Conservation (phyloP, 2,888 invertebrate species). For the Dolichomitus sp. region DNA sequence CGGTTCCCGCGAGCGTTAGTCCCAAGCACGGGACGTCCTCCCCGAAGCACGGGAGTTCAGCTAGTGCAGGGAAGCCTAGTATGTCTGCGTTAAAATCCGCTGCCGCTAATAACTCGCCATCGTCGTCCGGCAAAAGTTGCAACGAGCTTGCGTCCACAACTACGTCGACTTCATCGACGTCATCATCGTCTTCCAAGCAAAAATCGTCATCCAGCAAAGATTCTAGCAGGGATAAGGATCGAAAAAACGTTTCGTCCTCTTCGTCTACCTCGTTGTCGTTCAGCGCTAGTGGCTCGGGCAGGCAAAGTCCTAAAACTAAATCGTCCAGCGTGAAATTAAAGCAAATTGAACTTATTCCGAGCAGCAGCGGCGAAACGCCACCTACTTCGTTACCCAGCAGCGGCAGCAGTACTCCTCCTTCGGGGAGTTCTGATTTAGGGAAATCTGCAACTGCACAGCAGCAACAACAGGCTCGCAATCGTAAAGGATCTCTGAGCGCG, state of each 20-base stretch:
- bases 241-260: conserved; percentile 80
- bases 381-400: conserved; percentile 75
- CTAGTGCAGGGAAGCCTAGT: conserved; percentile 94
- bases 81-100: conserved; percentile 96
- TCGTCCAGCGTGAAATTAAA: conserved; percentile 90
- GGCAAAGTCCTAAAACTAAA: conserved; percentile 90
- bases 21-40: conserved; percentile 92
- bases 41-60: conserved; percentile 91
- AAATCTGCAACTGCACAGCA: conserved; percentile 88
- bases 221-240: conserved; percentile 85
- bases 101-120: conserved; percentile 88
- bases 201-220: conserved; percentile 72
- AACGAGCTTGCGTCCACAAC: conserved; percentile 43
- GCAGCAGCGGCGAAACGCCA: conserved; percentile 75
- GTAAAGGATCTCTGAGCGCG: conserved; percentile 93
- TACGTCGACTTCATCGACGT: conserved; percentile 70
- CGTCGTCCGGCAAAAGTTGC: conserved; percentile 85
- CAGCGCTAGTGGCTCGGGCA: conserved; percentile 86
- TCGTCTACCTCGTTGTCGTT: conserved; percentile 74
- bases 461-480: conserved; percentile 88
- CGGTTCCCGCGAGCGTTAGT: conserved; percentile 91
- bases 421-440: conserved; percentile 88
- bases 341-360: conserved; percentile 89
- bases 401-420: conserved; percentile 86
- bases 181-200: conserved; percentile 75